Conservation (phyloP, 2,888 invertebrate species). For the Melieria crassipennis region DNA sequence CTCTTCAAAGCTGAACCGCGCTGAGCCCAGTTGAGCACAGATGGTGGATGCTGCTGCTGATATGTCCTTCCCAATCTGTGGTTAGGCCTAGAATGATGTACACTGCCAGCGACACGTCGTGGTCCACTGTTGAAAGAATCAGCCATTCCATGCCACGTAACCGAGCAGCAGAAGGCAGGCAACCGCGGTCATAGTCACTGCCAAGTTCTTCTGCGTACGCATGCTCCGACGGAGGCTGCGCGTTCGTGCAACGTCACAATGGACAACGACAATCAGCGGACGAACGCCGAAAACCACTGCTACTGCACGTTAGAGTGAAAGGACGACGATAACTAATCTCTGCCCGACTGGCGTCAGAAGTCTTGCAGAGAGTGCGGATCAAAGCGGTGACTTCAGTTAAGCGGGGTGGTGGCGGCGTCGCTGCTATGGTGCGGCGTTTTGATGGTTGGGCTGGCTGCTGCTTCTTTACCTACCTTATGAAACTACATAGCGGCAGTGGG, state of each 20-base stretch:
- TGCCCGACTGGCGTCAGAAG: no score
- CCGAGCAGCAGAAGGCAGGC: background rate
- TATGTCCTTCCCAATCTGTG: conserved; percentile 65
- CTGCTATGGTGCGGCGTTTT: no score
- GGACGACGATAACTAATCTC: background rate
- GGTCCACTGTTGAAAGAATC: conserved; percentile 59
- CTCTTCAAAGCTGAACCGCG: conserved; percentile 25
- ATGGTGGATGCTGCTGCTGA: conserved; percentile 19
- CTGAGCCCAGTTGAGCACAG: conserved; percentile 41
- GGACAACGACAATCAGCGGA: conserved; percentile 10
- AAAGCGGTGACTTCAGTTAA: background rate
- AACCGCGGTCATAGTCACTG: background rate
- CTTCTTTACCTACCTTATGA: no score
- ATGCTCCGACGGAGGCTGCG: conserved; percentile 53
- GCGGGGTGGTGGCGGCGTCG: background rate
- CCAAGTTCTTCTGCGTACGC: conserved; percentile 33
- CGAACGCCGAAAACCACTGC: conserved; percentile 9
- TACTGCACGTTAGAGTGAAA: conserved; percentile 18
- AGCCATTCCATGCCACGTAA: conserved; percentile 55
- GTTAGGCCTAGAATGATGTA: conserved; percentile 68
- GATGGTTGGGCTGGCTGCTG: no score
- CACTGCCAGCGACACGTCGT: conserved; percentile 63
- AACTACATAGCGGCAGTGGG: no score
- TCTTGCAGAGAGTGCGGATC: background rate
- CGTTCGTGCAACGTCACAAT: conserved; percentile 1